Conservation (phyloP, 2,888 invertebrate genomes). For the Cloeon dipterum region DNA sequence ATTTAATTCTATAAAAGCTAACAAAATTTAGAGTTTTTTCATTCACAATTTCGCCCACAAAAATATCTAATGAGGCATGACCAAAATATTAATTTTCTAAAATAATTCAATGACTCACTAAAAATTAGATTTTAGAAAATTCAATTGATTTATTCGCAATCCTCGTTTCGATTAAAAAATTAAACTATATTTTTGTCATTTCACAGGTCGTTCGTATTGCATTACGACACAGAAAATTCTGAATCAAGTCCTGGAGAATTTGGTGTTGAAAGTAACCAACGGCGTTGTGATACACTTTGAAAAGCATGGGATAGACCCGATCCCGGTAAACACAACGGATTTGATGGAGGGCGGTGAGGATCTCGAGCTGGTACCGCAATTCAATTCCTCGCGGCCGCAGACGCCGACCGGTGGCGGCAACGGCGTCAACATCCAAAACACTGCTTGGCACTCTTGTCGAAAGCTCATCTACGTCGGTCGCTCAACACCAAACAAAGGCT, state of each 20-base stretch:
- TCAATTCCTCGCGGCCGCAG: conserved; percentile 1
- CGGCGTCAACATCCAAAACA: conserved; percentile 12
- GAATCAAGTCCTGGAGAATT: conserved; percentile 87
- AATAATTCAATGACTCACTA: too few species aligned
- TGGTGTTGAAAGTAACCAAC: conserved; percentile 91
- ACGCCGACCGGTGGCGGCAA: background rate
- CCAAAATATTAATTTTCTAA: too few species aligned
- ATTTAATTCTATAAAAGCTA: background rate
- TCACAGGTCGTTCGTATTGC: conserved; percentile 70
- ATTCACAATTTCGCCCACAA: too few species aligned
- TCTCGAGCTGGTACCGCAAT: background rate
- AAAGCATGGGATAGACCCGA: conserved; percentile 83
- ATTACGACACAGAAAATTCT: conserved; percentile 87
- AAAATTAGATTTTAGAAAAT: too few species aligned
- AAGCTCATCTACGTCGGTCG: conserved; percentile 81
- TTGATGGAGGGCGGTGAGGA: background rate
- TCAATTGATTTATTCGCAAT: too few species aligned
- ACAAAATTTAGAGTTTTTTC: background rate
- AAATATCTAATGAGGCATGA: too few species aligned
- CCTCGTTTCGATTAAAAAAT: too few species aligned
- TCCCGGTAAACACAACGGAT: conserved; percentile 25
- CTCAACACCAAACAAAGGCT: conserved; percentile 75
- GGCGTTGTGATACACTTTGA: conserved; percentile 97
- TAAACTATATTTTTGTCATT: conserved; percentile 8
- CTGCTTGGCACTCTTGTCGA: conserved; percentile 73